phyloP scores from a whole-genome alignment of 2,888 invertebrate genomes.

The Ectobius pallidus region DNA sequence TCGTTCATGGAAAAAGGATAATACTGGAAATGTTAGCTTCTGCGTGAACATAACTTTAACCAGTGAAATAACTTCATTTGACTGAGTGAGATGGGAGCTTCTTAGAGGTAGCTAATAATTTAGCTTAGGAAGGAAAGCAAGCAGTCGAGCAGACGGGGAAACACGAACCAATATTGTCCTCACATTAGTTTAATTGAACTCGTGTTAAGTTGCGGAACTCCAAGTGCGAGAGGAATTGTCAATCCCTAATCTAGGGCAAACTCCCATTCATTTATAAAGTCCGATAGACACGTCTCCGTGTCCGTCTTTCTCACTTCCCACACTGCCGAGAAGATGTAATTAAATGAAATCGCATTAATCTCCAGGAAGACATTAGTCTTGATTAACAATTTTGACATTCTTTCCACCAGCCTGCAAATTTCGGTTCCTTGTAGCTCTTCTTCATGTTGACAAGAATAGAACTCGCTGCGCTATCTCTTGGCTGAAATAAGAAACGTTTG shows the following conservation, averaged over 20 bases:
- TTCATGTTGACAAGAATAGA: not conserved
- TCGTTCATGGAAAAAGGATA: no score
- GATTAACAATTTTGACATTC: conserved; percentile 10
- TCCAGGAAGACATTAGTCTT: conserved; percentile 7
- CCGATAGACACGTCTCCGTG: not conserved
- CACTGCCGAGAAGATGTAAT: not conserved
- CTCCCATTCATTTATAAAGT: not conserved
- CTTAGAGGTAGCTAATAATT: no score
- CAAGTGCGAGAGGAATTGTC: not conserved
- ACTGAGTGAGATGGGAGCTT: no score
- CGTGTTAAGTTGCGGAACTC: no score
- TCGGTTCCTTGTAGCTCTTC: not conserved
- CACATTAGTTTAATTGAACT: no score
- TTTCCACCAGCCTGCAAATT: not conserved
- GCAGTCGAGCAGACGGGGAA: no score
- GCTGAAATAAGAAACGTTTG: not conserved
- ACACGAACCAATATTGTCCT: no score
- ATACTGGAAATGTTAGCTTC: no score
- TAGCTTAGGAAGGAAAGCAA: no score
- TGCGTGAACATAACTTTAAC: no score
- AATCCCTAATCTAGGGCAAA: not conserved
- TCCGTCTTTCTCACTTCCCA: not conserved
- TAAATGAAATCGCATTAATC: not conserved
- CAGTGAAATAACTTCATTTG: no score
- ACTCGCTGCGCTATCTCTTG: not conserved